Evolutionary conservation across 1,140 invertebrate species (phyloP), one percentile per base, ranked within the genome.

Genomic region (Bombus difficillimus): DNA sequence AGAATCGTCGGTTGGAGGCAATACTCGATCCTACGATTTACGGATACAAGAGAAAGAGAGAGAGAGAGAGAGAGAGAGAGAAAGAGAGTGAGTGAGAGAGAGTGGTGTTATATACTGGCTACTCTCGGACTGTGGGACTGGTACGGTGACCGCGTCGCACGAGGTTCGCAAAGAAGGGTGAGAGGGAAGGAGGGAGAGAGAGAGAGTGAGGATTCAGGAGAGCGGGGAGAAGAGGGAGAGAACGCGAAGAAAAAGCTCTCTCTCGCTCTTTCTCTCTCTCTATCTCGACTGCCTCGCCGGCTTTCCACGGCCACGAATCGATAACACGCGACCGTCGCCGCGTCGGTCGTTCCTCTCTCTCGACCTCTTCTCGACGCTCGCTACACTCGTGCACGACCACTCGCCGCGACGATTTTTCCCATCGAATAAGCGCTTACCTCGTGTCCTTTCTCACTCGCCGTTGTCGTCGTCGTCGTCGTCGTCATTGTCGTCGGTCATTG

Each of bases 261-360:
- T 90, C 64, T 76, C 73, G 41, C 72, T 75, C 85, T 82, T 64
- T 86, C 73, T 83, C 83, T 91, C 74, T 88, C 86, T 89, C 86
- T 86, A 78, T 90, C 83, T 90, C 81, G 84, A 64, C 88, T 88
- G 88, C 86, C 86, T 89, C 90, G 88, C 91, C 91, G 92, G 92
- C 92, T 94, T 94, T 94, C 92, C 92, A 91, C 92, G 90, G 83
- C 90, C 90, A 91, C 89, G 93, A 93, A 94, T 94, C 93, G 93
- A 94, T 94, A 94, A 88, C 93, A 93, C 93, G 93, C 93, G 93
- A 92, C 92, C 89, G 89, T 91, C 88, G 89, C 86, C 86, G 86
- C 88, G 85, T 89, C 88, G 86, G 87, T 88, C 88, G 88, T 82
- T 89, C 86, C 90, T 81, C 84, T 87, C 68, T 79, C 84, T 82